Evolutionary conservation across 64 coral and sea anemone genomes (phyloP).

Genomic region (Dendrophyllia cribrosa): DNA sequence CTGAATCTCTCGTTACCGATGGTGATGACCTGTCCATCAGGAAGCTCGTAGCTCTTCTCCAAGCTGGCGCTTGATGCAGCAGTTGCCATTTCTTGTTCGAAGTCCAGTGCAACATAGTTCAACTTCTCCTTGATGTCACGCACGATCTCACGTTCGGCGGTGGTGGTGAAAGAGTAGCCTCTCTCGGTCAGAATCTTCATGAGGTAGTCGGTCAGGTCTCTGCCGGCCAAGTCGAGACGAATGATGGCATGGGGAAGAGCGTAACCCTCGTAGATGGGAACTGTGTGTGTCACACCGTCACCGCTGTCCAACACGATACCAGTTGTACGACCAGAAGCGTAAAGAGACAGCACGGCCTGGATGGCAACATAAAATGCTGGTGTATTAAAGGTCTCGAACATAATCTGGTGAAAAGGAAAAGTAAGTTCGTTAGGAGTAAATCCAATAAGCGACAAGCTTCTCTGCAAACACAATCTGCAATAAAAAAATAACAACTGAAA

Average conservation of each 20-base stretch:
- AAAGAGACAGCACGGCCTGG: constrained; percentile 65
- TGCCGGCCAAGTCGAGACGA: constrained; percentile 69
- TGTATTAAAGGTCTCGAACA: constrained; percentile 68
- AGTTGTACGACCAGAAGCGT: constrained; percentile 73
- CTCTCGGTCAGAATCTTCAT: constrained; percentile 71
- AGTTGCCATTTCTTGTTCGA: constrained; percentile 45
- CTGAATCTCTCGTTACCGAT: constrained; percentile 77
- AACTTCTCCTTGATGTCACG: constrained; percentile 72
- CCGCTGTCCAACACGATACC: constrained; percentile 76
- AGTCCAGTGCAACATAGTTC: constrained; percentile 65
- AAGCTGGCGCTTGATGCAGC: constrained; percentile 53
- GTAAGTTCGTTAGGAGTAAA: neutral
- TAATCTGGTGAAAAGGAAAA: constrained; percentile 15
- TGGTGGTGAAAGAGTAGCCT: constrained; percentile 74
- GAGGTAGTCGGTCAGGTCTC: constrained; percentile 69
- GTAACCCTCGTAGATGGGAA: constrained; percentile 65
- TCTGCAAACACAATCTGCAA: too few species aligned
- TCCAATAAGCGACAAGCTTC: neutral
- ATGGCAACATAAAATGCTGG: constrained; percentile 68
- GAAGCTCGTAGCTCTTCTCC: constrained; percentile 85
- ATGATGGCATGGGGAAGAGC: constrained; percentile 74
- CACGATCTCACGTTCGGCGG: constrained; percentile 70
- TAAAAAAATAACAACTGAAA: too few species aligned
- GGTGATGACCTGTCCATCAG: constrained; percentile 76
- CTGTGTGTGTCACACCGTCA: constrained; percentile 66